Evolutionary conservation across 1,140 invertebrate genomes (phyloP), one percentile per base, ranked within the genome.

Genomic region (Drosophila lacertosa): DNA sequence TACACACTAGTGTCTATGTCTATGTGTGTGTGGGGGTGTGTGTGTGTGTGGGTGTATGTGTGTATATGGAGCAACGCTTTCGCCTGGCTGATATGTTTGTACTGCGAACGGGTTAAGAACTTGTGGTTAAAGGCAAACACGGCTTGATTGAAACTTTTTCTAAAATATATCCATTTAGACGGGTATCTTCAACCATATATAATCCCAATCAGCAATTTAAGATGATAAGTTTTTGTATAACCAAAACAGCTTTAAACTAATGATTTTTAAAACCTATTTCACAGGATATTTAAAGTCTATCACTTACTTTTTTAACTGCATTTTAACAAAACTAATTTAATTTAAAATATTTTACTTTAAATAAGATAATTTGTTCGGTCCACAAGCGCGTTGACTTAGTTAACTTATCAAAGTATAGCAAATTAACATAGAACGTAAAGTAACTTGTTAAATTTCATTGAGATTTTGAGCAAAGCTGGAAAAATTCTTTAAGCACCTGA

Each of bases 371-470:
- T 26, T 26, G 7, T 29, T 29, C 26, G 4, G 4, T 13, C 4
- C 6, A 13, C 42, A 7, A 13, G 20, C 11, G 22, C 13, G 2
- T 20, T 22, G 42, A n/a, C 13, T 22, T 7, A 29, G 2, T 13
- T 22, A 26, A 26, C 51, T 54, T 26, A 24, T 54, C 20, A 16
- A 35, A 13, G 35, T 3, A n/a, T 5, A 5, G 29, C 47, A 33
- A 33, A 4, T 39, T 11, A 39, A 53, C 33, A 39, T 53, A 35
- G 24, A 48, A 18, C 44, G 54, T 29, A 13, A 67, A 67, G 64
- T 67, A 60, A 67, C 45, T 67, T 66, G 54, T 66, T 55, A 66
- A 66, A 13, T 32, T 59, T 18, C 44, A n/a, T 47, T 48, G 63
- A 44, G 55, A 66, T 66, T 69, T 54, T 15, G 16, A 45, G 57